Percentiles rank a stretch among this genome's conserved stretches.
Conservation (phyloP, 2,113 vertebrate genomes). For the Corythoichthys intestinalis region DNA sequence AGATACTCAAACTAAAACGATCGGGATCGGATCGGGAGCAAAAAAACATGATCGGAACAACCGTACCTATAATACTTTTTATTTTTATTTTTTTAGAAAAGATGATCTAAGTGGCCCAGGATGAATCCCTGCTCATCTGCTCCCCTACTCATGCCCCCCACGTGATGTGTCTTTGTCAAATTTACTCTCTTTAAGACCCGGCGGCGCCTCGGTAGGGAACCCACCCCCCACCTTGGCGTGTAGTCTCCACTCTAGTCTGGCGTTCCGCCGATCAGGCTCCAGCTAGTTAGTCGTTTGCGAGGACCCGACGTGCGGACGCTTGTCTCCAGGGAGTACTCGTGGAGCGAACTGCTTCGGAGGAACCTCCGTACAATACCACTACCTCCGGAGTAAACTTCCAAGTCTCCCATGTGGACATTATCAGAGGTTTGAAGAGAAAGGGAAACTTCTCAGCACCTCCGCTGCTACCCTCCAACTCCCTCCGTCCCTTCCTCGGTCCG, state of each 20-base stretch:
- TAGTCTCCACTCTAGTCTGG: slow-evolving; percentile 70
- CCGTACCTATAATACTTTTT: background rate
- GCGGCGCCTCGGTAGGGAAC: slow-evolving; percentile 66
- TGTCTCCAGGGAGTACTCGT: slow-evolving; percentile 69
- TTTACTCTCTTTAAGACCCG: slow-evolving; percentile 72
- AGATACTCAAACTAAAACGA: no score
- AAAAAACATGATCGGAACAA: no score
- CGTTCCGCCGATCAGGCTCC: background rate
- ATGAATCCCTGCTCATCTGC: background rate
- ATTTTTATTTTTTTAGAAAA: background rate
- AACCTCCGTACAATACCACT: slow-evolving; percentile 19
- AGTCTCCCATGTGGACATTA: slow-evolving; percentile 64
- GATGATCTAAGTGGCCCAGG: background rate
- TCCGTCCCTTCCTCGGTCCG: slow-evolving; percentile 22
- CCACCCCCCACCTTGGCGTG: slow-evolving; percentile 55
- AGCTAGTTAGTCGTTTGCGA: slow-evolving; percentile 70
- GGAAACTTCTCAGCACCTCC: slow-evolving; percentile 39
- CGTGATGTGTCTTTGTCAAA: background rate
- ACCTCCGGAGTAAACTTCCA: slow-evolving; percentile 66
- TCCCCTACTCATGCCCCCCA: slow-evolving; percentile 8
- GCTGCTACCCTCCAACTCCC: slow-evolving; percentile 34
- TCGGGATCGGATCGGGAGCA: no score
- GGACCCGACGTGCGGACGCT: slow-evolving; percentile 76
- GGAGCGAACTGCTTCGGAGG: slow-evolving; percentile 38
- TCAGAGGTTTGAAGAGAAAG: slow-evolving; percentile 54